A percentile compares a stretch with the other conserved stretches of the same genome.
Conservation (phyloP, 2,113 vertebrate species). For the Pycnonotus jocosus region DNA sequence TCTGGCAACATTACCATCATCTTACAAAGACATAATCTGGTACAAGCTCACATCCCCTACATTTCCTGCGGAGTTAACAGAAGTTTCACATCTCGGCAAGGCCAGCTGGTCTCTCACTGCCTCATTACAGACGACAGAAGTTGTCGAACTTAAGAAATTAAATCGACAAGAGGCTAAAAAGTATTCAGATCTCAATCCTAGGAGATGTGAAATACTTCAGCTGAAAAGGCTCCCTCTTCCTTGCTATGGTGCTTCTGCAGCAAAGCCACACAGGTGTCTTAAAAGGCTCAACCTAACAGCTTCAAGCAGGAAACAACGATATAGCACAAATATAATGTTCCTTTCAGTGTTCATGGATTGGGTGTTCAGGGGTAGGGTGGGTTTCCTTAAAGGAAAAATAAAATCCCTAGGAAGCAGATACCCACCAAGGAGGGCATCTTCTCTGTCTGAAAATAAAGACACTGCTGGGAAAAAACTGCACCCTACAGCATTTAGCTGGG, state of each 20-base stretch:
- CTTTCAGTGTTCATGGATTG: background rate
- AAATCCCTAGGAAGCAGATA: background rate
- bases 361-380: accelerated
- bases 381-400: background rate
- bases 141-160: background rate
- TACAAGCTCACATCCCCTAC: background rate
- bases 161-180: background rate
- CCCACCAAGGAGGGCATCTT: background rate
- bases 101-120: background rate
- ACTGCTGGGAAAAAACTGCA: background rate
- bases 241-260: background rate
- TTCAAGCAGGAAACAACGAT: background rate
- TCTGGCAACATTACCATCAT: background rate
- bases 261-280: background rate
- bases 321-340: background rate
- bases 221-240: background rate
- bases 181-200: background rate
- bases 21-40: background rate
- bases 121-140: background rate
- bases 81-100: background rate
- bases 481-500: background rate
- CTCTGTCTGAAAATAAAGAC: background rate
- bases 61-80: background rate
- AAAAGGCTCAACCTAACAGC: background rate
- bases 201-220: background rate